Base-by-base conservation (phyloP, 2,888 invertebrate species). In the Thereva nobilitata region DNA sequence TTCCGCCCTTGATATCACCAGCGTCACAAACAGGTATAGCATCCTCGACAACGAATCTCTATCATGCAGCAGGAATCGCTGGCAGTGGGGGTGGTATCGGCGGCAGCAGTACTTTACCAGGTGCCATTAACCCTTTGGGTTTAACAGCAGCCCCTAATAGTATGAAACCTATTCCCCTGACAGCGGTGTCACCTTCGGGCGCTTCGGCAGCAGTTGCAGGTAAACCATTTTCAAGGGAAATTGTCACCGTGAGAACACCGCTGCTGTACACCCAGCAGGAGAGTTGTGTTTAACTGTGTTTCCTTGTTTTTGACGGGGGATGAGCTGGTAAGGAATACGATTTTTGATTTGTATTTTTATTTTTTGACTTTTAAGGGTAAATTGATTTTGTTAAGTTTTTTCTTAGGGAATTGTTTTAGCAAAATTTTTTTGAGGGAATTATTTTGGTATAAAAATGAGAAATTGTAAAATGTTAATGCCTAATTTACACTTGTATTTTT, bases 221-320 rank as follows among this genome's bases (percentile, higher is more conserved):
- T 40, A 80, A 80, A 74, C 80, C 80, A 66, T 81, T 80, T 71
- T 80, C 80, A 52, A 79, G 87, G 71, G 88, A 88, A 80, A 86
- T 88, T 68, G 87, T 88, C 64, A 87, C 88, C 38, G 86, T 87
- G 61, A 83, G 87, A 74, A 88, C 87, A 65, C 88, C 88, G 61
- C 81, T 88, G 65, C 86, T 87, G 84, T 86, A 86, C 70, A 86
- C 85, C 75, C 86, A 82, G 75, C 85, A 88, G 77, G 88, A 88
- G 77, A 87, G 87, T 79, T 88, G 88, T 79, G 88, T 88, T 76
- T 88, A 87, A 84, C 75, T 73, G 71, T 71, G 67, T 67, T 71
- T 71, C 68, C 68, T 35, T 34, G 23, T 52, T 52, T 52, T 10
- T 35, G 35, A 23, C 23, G 23, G 23, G 23, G 23, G 23, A 23